phyloP scores from a whole-genome alignment of 2,888 invertebrate genomes.

The Drosophila affinis region DNA sequence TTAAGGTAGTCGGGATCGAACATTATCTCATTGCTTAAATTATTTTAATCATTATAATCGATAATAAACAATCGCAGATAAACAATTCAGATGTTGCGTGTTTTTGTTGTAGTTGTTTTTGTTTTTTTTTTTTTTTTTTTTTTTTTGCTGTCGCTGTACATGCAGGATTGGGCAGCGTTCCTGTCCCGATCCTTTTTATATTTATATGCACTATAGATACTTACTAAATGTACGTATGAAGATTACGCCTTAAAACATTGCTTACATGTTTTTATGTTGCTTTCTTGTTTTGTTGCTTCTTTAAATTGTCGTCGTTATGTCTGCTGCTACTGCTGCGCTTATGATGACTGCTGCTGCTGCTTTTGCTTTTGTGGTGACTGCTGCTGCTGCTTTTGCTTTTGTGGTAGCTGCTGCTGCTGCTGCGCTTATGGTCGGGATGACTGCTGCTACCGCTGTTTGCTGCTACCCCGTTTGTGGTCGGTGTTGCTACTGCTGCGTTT shows the following conservation, averaged over 20 bases:
- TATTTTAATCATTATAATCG: conserved; percentile 27
- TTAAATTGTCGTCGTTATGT: conserved; percentile 5
- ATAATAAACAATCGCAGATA: conserved; percentile 28
- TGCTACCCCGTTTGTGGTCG: not conserved
- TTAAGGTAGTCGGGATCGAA: conserved; percentile 2
- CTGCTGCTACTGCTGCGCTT: not conserved
- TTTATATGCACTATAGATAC: conserved; percentile 30
- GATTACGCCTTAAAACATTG: conserved; percentile 60
- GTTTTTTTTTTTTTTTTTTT: not conserved
- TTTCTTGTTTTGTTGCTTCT: conserved; percentile 12
- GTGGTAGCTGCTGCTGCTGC: not conserved
- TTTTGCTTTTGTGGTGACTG: conserved; percentile 1
- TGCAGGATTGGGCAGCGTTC: not conserved
- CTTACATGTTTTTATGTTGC: conserved; percentile 44
- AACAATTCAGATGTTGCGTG: conserved; percentile 6
- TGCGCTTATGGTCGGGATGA: not conserved
- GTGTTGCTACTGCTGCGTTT: not conserved
- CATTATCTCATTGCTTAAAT: conserved; percentile 8
- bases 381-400: not conserved
- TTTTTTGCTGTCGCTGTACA: not conserved
- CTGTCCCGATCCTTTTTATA: conserved; percentile 14
- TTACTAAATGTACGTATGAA: conserved; percentile 44
- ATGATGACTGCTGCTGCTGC: not conserved
- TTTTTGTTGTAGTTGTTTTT: no score
- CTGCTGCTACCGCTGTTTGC: not conserved